Conservation (phyloP, 2,888 invertebrate species). For the Xestia xanthographa region DNA sequence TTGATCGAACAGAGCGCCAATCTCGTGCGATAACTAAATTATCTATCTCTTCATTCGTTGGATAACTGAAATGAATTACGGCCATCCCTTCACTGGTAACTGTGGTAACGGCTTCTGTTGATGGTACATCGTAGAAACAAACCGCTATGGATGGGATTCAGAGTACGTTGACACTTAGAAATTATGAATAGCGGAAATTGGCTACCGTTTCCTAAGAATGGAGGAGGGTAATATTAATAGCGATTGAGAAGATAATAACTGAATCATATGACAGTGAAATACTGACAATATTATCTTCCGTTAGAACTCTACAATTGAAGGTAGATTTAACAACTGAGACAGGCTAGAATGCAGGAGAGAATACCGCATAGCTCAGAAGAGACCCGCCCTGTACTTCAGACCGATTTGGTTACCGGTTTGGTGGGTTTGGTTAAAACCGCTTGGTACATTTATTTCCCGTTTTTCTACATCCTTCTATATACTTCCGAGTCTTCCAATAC, state of each 20-base stretch:
- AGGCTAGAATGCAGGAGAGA: not conserved
- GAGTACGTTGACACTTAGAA: not conserved
- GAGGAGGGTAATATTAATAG: not conserved
- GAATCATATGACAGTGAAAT: not conserved
- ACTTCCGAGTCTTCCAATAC: constrained; percentile 5
- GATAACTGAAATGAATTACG: constrained; percentile 43
- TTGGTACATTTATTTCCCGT: not conserved
- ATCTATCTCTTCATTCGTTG: constrained; percentile 5
- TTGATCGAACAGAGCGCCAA: constrained; percentile 24
- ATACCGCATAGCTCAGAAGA: not conserved
- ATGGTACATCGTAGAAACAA: not conserved
- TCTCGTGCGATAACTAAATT: constrained; percentile 50
- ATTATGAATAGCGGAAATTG: not conserved
- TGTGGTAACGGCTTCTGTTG: not conserved
- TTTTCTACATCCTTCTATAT: constrained; percentile 13
- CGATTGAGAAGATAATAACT: not conserved
- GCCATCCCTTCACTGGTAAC: constrained; percentile 17
- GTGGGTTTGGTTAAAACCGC: too few relatives aligned
- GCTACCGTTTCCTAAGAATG: not conserved
- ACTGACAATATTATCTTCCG: not conserved
- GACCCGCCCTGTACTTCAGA: not conserved
- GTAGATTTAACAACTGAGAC: not conserved
- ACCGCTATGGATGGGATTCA: not conserved
- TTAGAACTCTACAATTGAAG: not conserved
- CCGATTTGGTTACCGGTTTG: not conserved